Base-by-base conservation (phyloP, 2,113 vertebrate species). In the Notechis scutatus region DNA sequence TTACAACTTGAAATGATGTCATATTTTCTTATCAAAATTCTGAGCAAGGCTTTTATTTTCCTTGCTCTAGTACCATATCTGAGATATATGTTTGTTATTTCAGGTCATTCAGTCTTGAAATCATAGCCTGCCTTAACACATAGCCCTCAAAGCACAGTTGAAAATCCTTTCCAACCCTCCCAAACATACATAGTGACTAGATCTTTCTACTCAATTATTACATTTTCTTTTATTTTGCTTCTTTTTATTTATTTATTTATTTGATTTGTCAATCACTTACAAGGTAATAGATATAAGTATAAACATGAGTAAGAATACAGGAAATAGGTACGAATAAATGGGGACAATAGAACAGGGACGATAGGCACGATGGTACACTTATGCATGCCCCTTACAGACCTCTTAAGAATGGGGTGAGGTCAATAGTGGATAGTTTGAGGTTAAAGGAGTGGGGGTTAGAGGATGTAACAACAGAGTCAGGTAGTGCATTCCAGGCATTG, bases 1-100 rank as follows among this genome's bases (percentile, higher is more conserved):
- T 97, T 97, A 95, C 94, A 95, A 96, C 91, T 96, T 94, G 95
- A 88, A 96, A 96, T 93, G 92, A 93, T 96, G 94, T 96, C 88
- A 96, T 96, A 97, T 95, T 95, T 96, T 92, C 96, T 94, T 96
- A 97, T 92, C 57, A 96, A 96, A 95, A 97, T 96, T 92, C 57
- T 88, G 95, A 95, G 94, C 95, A 95, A 97, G 96, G 95, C 96
- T 97, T 96, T 86, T 45, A 95, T 54, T 94, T 91, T 26, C 9
- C 89, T 97, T 96, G 92, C 93, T 52, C 89, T 94, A 95, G 94
- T 96, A 95, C 95, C 93, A 52, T 29, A 94, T 95, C 24, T n/a
- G 94, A 96, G 94, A 93, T 92, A 95, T 97, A 96, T 91, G 85
- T 95, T 95, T 96, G 92, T 74, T 93, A 57, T 96, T 94, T 94